Evolutionary conservation across 1,140 invertebrate species (phyloP), one percentile per base, ranked within the genome.

Genomic region (Trialeurodes vaporariorum): DNA sequence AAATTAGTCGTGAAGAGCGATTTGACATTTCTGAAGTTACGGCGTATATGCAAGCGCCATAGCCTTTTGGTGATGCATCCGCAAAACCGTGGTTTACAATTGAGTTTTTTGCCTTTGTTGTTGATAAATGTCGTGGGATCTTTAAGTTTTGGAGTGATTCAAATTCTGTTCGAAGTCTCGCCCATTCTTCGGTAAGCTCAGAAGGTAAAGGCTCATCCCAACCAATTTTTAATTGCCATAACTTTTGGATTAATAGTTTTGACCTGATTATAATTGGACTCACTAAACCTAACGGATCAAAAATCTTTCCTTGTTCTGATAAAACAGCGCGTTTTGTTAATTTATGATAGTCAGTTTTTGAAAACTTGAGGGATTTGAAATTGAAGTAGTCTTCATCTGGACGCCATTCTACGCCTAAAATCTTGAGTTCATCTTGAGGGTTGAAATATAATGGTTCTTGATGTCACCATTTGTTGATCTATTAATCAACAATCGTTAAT

Each of bases 161-260:
- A 34, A 49, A 21, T 23, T 59, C 27, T 65, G n/a, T 27, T 58
- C 5, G 12, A 69, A 72, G 25, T 66, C 23, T n/a, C n/a, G n/a
- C n/a, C 75, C 74, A 78, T n/a, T 59, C 24, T 27, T 67, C 25
- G 22, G 24, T 69, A 25, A 76, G 67, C 65, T 71, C 63, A 25
- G 24, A 59, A 21, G 73, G 67, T 64, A 79, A 25, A 13, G 66
- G 12, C 34, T 78, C 67, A 73, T 81, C 79, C 79, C 79, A 81
- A 5, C 69, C 71, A 2, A 73, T 12, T 12, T 73, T 67, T n/a
- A 66, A 12, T n/a, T 74, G 27, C 79, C 79, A 79, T 2, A 82
- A 49, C 27, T 75, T 68, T 73, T 82, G 80, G n/a, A 82, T 75
- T 0, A 81, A 68, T 0, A 81, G 75, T 73, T 82, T 82, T 17